Base-by-base conservation (phyloP, 2,888 invertebrate species). In the Xestobium rufovillosum region DNA sequence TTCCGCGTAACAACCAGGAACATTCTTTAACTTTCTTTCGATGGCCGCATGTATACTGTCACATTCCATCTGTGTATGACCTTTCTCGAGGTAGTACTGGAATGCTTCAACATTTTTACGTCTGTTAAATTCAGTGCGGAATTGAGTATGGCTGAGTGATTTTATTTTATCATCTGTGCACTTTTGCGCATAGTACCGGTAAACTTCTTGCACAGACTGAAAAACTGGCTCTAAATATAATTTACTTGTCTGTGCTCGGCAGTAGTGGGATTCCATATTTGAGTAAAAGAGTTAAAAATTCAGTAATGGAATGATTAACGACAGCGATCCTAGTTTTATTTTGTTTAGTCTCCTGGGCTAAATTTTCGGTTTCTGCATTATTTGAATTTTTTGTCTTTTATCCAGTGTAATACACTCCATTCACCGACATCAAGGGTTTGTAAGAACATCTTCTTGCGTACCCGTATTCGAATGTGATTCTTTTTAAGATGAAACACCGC, bases 151-250 rank as follows among this genome's bases (percentile, higher is more conserved):
- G n/a, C n/a, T n/a, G n/a, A n/a, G n/a, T n/a, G n/a, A n/a, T n/a
- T n/a, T n/a, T n/a, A n/a, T n/a, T n/a, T n/a, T n/a, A n/a, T n/a
- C n/a, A n/a, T n/a, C n/a, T n/a, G n/a, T n/a, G n/a, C n/a, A n/a
- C n/a, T n/a, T n/a, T 19, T 19, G 23, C 23, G n/a, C 23, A n/a
- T 19, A 19, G 6, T 19, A n/a, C n/a, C 23, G 23, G n/a, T 19
- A 19, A 19, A 19, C 23, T n/a, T 19, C 23, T 19, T 19, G 23
- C 23, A 19, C 23, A 8, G 23, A 19, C 23, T 19, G 23, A n/a
- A 19, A 19, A 19, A 19, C 23, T 19, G 23, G 23, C 23, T 19
- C 23, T 8, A 19, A n/a, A 19, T 19, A 19, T 19, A 19, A 19
- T 19, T n/a, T 19, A 19, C 6, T 8, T 19, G 23, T 8, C n/a